phyloP scores from a whole-genome alignment of 2,113 vertebrate genomes.

The Panthera uncia region DNA sequence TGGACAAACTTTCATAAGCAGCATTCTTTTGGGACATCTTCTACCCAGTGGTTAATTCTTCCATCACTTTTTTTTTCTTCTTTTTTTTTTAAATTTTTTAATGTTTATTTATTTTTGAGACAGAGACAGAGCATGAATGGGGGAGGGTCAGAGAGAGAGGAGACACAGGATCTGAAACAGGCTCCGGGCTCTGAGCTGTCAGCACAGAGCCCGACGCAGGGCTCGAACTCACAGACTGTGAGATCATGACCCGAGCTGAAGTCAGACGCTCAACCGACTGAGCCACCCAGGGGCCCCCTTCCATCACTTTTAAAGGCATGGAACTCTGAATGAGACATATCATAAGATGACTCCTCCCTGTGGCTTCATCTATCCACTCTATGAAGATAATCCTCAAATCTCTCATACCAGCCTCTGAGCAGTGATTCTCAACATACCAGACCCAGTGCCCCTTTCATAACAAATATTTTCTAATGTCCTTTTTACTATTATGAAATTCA shows the following conservation, averaged over 20 bases:
- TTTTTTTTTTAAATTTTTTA: too few species aligned
- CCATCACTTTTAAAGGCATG: not conserved
- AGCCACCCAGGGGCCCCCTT: too few species aligned
- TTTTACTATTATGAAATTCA: conserved; percentile 37
- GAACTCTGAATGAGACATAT: not conserved
- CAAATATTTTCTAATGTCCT: not conserved
- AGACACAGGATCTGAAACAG: too few species aligned
- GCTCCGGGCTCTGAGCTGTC: too few species aligned
- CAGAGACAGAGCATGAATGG: too few species aligned
- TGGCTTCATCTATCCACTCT: not conserved
- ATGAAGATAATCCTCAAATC: not conserved
- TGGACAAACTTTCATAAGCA: not conserved
- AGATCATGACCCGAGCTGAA: too few species aligned
- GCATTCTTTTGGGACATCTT: not conserved
- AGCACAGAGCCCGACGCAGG: too few species aligned
- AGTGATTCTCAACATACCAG: not conserved
- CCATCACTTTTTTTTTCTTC: not conserved
- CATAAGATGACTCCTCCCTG: not conserved
- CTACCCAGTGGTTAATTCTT: not conserved
- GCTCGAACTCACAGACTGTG: too few species aligned
- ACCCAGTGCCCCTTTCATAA: not conserved
- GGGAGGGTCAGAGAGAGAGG: too few species aligned
- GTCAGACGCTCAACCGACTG: too few species aligned
- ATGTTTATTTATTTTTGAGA: too few species aligned
- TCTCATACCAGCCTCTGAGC: not conserved